Conservation (phyloP, 2,888 invertebrate species). For the Orthosia incerta region DNA sequence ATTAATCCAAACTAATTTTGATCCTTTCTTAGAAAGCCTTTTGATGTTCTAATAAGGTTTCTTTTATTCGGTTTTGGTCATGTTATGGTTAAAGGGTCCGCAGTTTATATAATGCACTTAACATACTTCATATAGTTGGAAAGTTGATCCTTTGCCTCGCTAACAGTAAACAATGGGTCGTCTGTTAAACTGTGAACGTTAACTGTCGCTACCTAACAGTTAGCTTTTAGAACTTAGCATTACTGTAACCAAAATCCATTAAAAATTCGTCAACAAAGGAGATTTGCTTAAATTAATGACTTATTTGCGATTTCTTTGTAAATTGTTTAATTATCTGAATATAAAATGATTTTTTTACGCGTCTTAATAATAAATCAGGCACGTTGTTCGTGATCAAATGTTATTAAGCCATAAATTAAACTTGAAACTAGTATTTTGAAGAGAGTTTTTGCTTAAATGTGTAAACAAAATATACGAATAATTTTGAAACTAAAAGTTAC, state of each 20-base stretch:
- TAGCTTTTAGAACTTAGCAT: constrained; percentile 32
- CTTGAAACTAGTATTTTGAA: background rate
- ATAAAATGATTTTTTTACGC: background rate
- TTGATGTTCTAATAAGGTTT: background rate
- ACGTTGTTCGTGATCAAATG: background rate
- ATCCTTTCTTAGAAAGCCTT: background rate
- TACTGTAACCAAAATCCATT: constrained; percentile 9
- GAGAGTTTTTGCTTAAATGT: too few relatives aligned
- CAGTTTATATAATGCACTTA: constrained; percentile 13
- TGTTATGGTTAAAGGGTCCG: background rate
- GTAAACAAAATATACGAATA: background rate
- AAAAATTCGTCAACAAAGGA: background rate
- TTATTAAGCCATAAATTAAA: background rate
- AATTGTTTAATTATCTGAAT: constrained; percentile 25
- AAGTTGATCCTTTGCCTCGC: constrained; percentile 26
- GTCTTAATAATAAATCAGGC: too few relatives aligned
- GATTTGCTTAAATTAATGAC: background rate
- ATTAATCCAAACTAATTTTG: background rate
- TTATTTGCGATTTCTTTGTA: constrained; percentile 18
- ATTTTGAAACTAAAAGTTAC: background rate
- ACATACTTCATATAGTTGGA: constrained; percentile 12
- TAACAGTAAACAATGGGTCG: constrained; percentile 41
- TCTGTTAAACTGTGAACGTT: constrained; percentile 36
- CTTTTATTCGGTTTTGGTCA: background rate
- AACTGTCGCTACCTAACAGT: constrained; percentile 30